These are phyloP conservation scores for Agelas oroides DNA, from an alignment of 37 sponge, comb jelly and placozoan genomes.

Conservation along the genomic window DNA sequence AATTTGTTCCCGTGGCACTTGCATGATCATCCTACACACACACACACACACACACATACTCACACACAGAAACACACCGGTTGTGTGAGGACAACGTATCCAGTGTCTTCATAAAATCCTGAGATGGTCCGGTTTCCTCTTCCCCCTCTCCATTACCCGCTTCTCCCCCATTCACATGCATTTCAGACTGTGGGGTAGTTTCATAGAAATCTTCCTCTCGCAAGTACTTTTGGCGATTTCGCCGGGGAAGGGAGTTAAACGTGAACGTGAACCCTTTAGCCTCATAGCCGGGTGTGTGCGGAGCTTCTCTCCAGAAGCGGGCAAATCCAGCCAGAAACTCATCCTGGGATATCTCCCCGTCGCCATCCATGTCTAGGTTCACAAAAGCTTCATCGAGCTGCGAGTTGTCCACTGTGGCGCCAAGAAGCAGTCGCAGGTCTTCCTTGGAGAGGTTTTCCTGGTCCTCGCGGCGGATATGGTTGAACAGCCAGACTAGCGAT, in stretches of 20 bases:
- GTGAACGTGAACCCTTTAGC: too few relatives aligned
- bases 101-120: constrained; percentile 22
- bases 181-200: not conserved
- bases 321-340: constrained; percentile 78
- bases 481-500: constrained; percentile 50
- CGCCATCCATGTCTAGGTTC: constrained; percentile 63
- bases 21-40: not conserved
- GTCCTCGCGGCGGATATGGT: constrained; percentile 60
- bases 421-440: constrained; percentile 49
- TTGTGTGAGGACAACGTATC: constrained; percentile 40
- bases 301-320: constrained; percentile 51
- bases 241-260: not conserved
- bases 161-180: not conserved
- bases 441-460: constrained; percentile 61
- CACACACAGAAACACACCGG: too few relatives aligned
- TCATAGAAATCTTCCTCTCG: constrained; percentile 18
- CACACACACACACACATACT: not conserved
- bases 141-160: not conserved
- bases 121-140: constrained; percentile 19
- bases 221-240: not conserved
- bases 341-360: constrained; percentile 57
- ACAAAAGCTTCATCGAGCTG: constrained; percentile 69
- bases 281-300: constrained; percentile 11
- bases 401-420: constrained; percentile 8
- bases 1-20: too few relatives aligned